These are phyloP conservation scores for Austrofundulus limnaeus DNA, from an alignment of 2,113 vertebrate genomes.

Conservation along the genomic window DNA sequence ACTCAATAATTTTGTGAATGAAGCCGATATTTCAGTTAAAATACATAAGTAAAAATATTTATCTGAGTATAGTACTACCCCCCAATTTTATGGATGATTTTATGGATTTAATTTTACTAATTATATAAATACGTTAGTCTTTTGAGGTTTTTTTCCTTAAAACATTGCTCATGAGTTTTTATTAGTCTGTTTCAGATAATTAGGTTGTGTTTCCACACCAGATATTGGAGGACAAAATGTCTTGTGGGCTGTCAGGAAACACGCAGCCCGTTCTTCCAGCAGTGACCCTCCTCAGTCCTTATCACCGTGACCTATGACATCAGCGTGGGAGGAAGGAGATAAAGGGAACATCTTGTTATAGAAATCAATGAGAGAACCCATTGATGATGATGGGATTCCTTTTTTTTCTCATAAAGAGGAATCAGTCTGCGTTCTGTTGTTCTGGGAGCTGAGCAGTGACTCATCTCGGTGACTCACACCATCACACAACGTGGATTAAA, in stretches of 20 bases:
- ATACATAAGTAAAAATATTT: too few species aligned
- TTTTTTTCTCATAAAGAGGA: conserved; percentile 21
- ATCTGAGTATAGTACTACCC: too few species aligned
- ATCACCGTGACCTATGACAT: conserved; percentile 23
- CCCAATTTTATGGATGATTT: too few species aligned
- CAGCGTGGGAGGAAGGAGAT: not conserved
- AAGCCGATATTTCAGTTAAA: too few species aligned
- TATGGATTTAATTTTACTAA: too few species aligned
- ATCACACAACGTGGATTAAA: conserved; percentile 28
- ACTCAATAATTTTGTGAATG: too few species aligned
- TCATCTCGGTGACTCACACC: conserved; percentile 36
- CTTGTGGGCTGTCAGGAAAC: conserved; percentile 21
- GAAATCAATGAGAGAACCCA: conserved; percentile 16
- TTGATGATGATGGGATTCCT: not conserved
- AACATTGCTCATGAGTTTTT: too few species aligned
- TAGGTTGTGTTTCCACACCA: not conserved
- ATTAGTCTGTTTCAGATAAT: too few species aligned
- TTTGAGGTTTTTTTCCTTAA: too few species aligned
- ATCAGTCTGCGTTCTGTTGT: conserved; percentile 6
- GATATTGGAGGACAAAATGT: not conserved
- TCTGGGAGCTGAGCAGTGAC: conserved; percentile 18
- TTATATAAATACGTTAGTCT: too few species aligned
- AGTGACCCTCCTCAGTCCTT: conserved; percentile 1
- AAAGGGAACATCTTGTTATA: not conserved
- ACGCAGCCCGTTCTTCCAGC: conserved; percentile 14